phyloP scores from a whole-genome alignment of 1,140 invertebrate species.

The Diuraphis noxia region DNA sequence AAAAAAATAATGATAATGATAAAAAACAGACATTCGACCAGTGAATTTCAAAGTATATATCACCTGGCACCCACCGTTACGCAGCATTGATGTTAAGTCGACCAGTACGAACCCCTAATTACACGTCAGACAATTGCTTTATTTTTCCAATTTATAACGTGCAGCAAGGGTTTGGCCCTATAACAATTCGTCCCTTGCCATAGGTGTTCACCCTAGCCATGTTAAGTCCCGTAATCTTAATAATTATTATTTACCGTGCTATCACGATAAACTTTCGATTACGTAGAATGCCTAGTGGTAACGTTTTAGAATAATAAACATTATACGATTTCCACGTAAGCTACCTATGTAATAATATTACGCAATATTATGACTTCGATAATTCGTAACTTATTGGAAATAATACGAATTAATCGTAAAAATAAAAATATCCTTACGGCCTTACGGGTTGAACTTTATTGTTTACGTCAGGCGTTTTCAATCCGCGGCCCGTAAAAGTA shows the following conservation, averaged over 20 bases:
- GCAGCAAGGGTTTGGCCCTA: not conserved
- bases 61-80: slow-evolving; percentile 52
- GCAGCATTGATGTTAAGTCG: slow-evolving; percentile 52
- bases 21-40: slow-evolving; percentile 18
- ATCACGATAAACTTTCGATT: not conserved
- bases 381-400: not conserved
- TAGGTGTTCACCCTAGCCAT: not conserved
- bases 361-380: not conserved
- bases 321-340: not conserved
- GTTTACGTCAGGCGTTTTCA: not conserved
- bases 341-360: not conserved
- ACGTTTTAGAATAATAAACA: not conserved
- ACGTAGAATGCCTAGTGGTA: not conserved
- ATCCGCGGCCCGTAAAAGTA: no score
- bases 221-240: slow-evolving; percentile 7
- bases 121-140: slow-evolving; percentile 51
- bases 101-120: slow-evolving; percentile 52
- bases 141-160: slow-evolving; percentile 37
- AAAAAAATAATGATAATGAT: not conserved
- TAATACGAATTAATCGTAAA: not conserved
- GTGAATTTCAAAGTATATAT: slow-evolving; percentile 41
- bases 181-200: slow-evolving; percentile 19
- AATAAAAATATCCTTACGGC: not conserved
- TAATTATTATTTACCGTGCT: not conserved
- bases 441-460: not conserved